Base-by-base conservation (phyloP, 2,888 invertebrate species). In the Scaeva pyrastri region DNA sequence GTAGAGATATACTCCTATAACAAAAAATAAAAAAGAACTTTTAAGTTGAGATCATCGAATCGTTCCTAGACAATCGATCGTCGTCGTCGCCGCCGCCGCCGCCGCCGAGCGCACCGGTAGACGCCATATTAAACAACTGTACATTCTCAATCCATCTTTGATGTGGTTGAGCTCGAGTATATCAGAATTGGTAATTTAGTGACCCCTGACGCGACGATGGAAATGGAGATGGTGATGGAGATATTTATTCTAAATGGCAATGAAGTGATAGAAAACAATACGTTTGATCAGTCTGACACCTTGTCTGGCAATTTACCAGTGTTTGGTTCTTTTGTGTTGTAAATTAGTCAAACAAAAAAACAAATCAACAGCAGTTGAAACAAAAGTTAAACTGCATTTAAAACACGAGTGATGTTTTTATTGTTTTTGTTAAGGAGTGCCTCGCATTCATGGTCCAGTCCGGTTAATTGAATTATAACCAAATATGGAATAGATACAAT, bases 231-330 rank as follows among this genome's bases (percentile, higher is more conserved):
- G 31, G 8, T 8, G 36, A 66, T 66, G 19, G 60, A 19, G 48
- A 43, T 39, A n/a, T 48, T 6, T 36, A 48, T 36, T 48, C 16
- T 4, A 14, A 45, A 66, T 48, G 45, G 26, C 66, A 66, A 48
- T 48, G 48, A 41, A 21, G 39, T 39, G 39, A 39, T 39, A 39
- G 39, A 48, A 21, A 31, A 66, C 66, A 31, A 66, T 66, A 48
- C 36, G 19, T 48, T 66, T 66, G 26, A 16, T 48, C 14, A 60
- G 73, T 52, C 76, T 72, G 66, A 72, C 76, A 82, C 73, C 64
- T 26, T 48, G 76, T 76, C 76, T 76, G 41, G 58, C 58, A 50
- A 39, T 62, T 70, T 64, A 62, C n/a, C 62, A 62, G 58, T 31
- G 31, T 19, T 58, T 64, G 45, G 21, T 36, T 50, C 2, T 19